Evolutionary conservation across 2,888 invertebrate species (phyloP), one percentile per base, ranked within the genome.

Genomic region (Tineola bisselliella): DNA sequence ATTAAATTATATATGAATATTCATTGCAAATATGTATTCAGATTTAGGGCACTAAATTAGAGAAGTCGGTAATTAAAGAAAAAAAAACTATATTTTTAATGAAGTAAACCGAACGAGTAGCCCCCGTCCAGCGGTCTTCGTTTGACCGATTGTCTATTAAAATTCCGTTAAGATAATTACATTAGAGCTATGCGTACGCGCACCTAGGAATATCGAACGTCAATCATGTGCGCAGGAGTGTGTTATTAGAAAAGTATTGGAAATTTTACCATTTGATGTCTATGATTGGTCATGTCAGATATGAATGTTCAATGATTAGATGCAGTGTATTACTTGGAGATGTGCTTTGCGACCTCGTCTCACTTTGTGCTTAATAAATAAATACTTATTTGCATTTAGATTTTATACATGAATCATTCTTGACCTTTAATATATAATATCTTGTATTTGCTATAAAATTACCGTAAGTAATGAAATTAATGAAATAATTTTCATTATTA

Each of bases 161-260:
- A 60, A 60, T 63, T 62, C 63, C 63, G 63, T 63, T 63, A 63
- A 52, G 44, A 48, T 63, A 63, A 63, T 62, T 63, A 62, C 59
- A 48, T 62, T 61, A 61, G 59, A 44, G 58, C 25, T n/a, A 17
- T 44, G 60, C 57, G 59, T 56, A 15, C 58, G 54, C 48, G 57
- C 43, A 25, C 19, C 60, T 19, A 13, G 44, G 56, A 60, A 61
- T 61, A 63, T 59, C 63, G 58, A 31, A 48, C 63, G 62, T 63
- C 62, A 63, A 63, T 63, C 62, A 63, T 19, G 18, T 44, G 61
- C 63, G 62, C 64, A 63, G 65, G 63, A 65, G 64, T 64, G 61
- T 67, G 64, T 65, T 67, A 67, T 67, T 67, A 67, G 63, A 64
- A 63, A 60, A 31, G 63, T 66, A 67, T 67, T 64, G 65, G 64